Base-by-base conservation (phyloP, 2,888 invertebrate genomes). In the Norana najaformis region DNA sequence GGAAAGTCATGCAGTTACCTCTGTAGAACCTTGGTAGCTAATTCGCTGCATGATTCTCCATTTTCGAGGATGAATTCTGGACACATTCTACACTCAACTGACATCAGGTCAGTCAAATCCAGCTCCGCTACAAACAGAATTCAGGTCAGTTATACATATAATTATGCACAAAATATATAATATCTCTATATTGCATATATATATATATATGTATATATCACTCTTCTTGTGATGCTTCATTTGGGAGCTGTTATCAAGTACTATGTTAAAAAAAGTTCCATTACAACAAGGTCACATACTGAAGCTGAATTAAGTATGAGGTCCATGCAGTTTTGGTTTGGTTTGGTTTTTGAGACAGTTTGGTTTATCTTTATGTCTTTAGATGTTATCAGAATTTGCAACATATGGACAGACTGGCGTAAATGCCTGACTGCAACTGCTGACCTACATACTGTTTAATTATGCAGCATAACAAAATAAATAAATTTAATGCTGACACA, bases 51-150 rank as follows among this genome's bases (percentile, higher is more conserved):
- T 30, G 69, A 69, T 69, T 69, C 69, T 11, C 69, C 69, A 30
- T 69, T 30, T 16, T 69, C 69, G 1, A 69, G 69, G 69, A 69
- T 69, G 69, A 69, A 69, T n/a, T 69, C 69, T 8, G 69, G 69
- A 69, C 69, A 69, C 69, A 69, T 69, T n/a, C n/a, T 69, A 69
- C 69, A 69, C 69, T 69, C 69, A 69, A n/a, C 69, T n/a, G 69
- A 30, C 69, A 69, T 69, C 69, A 69, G 69, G 11, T 69, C 69
- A 69, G 69, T 69, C 69, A 69, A 69, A 30, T 69, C 69, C 69
- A 69, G 69, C 69, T 69, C 69, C 30, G n/a, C 69, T 69, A 69
- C 69, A 69, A 69, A 69, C 69, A 69, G 69, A 69, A 69, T 69
- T 69, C 69, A 69, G 1, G 8, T 3, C 47, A 47, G 23, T 47